Evolutionary conservation across 1,140 invertebrate species (phyloP).

Genomic region (Cardiocondyla obscurior): DNA sequence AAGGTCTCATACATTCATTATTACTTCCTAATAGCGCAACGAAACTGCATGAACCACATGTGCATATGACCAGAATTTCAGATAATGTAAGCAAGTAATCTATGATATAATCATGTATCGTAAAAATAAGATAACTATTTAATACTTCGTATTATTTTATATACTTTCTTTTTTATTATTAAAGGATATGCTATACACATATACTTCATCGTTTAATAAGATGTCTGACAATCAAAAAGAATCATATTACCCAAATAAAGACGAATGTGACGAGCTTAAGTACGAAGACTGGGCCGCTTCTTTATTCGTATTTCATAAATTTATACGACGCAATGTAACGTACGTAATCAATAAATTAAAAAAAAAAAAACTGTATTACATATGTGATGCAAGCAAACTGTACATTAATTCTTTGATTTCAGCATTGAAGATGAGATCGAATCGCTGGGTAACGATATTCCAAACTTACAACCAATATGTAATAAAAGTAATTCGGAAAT

Average conservation of each 20-base stretch:
- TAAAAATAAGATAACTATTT: not conserved
- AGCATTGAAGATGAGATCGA: slow-evolving; percentile 27
- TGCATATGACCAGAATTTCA: not conserved
- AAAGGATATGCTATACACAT: not conserved
- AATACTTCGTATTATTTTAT: not conserved
- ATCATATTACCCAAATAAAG: slow-evolving; percentile 26
- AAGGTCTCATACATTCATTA: slow-evolving; percentile 27
- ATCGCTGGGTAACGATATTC: not conserved
- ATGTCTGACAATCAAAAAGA: slow-evolving; percentile 26
- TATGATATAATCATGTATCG: not conserved
- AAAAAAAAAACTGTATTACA: not conserved
- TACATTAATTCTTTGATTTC: slow-evolving; percentile 5
- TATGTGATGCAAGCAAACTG: not conserved
- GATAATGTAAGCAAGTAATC: slow-evolving; percentile 12
- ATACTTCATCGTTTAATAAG: not conserved
- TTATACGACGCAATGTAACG: slow-evolving; percentile 36
- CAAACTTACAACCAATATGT: slow-evolving; percentile 24
- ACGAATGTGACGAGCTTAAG: slow-evolving; percentile 30
- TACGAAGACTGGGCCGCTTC: slow-evolving; percentile 33
- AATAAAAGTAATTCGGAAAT: slow-evolving; percentile 16
- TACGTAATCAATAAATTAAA: not conserved
- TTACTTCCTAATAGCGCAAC: slow-evolving; percentile 31
- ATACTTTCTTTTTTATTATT: slow-evolving; percentile 1
- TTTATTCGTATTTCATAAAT: slow-evolving; percentile 38
- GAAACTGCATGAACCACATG: slow-evolving; percentile 18